phyloP scores from a whole-genome alignment of 2,113 vertebrate species.

The Cricetomys ansorgei region DNA sequence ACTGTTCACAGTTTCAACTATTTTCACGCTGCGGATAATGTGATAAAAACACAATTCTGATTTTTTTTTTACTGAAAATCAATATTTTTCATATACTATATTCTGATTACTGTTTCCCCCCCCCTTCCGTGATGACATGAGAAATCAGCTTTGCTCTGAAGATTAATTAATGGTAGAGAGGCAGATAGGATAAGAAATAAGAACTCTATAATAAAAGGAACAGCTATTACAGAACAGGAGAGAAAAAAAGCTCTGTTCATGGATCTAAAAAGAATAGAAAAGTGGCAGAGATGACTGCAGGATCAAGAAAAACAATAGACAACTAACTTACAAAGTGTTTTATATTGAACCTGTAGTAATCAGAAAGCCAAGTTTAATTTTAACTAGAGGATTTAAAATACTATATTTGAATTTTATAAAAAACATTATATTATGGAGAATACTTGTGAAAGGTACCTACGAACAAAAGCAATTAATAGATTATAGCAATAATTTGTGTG shows the following conservation, averaged over 20 bases:
- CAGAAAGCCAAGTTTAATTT: slow-evolving; percentile 20
- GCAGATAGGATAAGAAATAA: neutral
- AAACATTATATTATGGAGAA: neutral
- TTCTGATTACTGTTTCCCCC: neutral
- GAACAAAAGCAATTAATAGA: neutral
- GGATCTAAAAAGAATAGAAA: neutral
- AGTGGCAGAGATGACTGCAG: neutral
- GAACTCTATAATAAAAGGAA: neutral
- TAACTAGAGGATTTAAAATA: neutral
- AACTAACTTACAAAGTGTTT: slow-evolving; percentile 12
- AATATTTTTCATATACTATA: neutral
- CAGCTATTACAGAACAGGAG: neutral
- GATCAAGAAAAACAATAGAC: neutral
- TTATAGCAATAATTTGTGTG: neutral
- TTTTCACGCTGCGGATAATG: neutral
- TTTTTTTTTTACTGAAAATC: neutral
- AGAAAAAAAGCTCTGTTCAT: neutral
- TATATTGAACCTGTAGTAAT: neutral
- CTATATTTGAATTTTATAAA: neutral
- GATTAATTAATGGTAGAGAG: neutral
- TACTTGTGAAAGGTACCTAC: neutral
- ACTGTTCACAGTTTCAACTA: neutral
- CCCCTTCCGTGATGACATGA: neutral
- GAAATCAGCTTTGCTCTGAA: slow-evolving; percentile 9
- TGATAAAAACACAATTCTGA: neutral